A percentile compares a stretch with the other conserved stretches of the same genome.
These are phyloP conservation scores for Hoplostethus mediterraneus DNA, from an alignment of 2,797 vertebrate genomes.

Conservation along the genomic window DNA sequence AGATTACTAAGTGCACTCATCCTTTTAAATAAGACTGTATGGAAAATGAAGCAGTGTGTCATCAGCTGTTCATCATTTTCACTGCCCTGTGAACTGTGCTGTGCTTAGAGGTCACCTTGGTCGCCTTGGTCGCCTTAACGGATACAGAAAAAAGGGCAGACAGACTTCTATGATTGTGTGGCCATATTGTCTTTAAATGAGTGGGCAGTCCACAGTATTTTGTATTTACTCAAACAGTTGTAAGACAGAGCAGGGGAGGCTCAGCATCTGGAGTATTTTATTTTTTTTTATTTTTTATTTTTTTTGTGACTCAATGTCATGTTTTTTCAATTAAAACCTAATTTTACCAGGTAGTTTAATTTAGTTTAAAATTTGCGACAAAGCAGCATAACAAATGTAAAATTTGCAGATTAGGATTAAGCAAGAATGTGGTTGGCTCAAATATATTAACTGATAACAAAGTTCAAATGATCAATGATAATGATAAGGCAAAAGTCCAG, in stretches of 20 bases:
- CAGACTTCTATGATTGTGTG: not conserved
- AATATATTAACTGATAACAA: not conserved
- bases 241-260: no score
- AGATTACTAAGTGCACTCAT: not conserved
- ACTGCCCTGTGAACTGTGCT: conserved; percentile 33
- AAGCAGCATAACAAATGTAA: no score
- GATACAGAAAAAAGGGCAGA: not conserved
- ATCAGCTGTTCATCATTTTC: conserved; percentile 31
- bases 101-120: conserved; percentile 46
- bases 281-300: no score
- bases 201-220: no score
- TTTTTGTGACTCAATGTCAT: no score
- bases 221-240: no score
- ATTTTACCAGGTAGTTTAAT: no score
- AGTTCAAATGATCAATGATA: conserved; percentile 1
- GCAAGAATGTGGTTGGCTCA: not conserved
- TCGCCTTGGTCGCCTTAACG: no score
- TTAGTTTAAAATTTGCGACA: no score
- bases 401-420: not conserved
- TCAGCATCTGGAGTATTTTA: no score
- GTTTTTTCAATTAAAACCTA: no score
- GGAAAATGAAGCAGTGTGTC: conserved; percentile 2
- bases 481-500: conserved; percentile 17
- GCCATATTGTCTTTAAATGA: not conserved
- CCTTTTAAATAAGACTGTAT: not conserved